Evolutionary conservation across 2,888 invertebrate genomes (phyloP).

Genomic region (Dioctria rufipes): DNA sequence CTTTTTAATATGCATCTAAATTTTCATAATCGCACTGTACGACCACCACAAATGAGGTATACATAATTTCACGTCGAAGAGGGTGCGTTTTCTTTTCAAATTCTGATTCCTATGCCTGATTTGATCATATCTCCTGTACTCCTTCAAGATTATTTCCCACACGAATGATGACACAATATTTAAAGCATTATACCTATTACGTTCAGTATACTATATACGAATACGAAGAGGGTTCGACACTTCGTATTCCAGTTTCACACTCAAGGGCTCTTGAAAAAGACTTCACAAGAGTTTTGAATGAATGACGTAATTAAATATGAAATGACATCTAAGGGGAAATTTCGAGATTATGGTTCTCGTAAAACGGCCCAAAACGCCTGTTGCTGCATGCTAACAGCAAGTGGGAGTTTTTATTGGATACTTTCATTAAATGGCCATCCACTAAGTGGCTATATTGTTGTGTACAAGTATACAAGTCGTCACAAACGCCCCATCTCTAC

Average conservation of each 20-base stretch:
- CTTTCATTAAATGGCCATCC: conserved; percentile 32
- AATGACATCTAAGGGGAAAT: neutral
- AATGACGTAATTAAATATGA: conserved; percentile 18
- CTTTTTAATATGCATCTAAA: too few relatives aligned
- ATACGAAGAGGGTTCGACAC: too few relatives aligned
- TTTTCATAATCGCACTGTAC: too few relatives aligned
- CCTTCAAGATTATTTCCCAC: neutral
- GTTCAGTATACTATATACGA: too few relatives aligned
- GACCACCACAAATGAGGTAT: too few relatives aligned
- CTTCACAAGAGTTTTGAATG: neutral
- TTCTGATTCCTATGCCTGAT: too few relatives aligned
- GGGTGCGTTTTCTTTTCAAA: too few relatives aligned
- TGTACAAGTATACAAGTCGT: too few relatives aligned
- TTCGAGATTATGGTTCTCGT: conserved; percentile 7
- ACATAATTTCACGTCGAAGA: too few relatives aligned
- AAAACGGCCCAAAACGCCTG: conserved; percentile 2
- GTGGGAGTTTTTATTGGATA: conserved; percentile 12
- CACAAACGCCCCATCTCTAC: neutral
- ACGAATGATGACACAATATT: neutral
- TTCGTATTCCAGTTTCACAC: neutral
- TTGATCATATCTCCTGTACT: neutral
- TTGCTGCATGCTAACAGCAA: neutral
- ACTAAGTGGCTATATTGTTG: conserved; percentile 12
- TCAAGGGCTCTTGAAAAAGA: neutral
- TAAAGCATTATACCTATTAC: neutral